These are phyloP conservation scores for Lasiurus cinereus DNA, from an alignment of 2,113 vertebrate genomes.

Conservation along the genomic window DNA sequence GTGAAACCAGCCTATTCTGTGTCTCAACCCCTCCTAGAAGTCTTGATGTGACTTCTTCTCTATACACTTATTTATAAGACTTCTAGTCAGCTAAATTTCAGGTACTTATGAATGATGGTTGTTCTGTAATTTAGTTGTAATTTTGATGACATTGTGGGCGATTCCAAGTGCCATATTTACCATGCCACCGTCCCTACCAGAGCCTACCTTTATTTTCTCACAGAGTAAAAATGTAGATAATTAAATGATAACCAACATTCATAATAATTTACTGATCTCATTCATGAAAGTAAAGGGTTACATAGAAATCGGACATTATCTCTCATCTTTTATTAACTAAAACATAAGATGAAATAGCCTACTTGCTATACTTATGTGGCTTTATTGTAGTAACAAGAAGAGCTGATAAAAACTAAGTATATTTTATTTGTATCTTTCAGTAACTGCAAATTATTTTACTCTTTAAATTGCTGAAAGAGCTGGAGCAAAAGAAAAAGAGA, in stretches of 20 bases:
- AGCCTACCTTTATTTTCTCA: not conserved
- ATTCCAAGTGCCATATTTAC: not conserved
- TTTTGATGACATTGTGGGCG: not conserved
- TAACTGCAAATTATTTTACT: constrained; percentile 25
- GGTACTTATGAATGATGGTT: not conserved
- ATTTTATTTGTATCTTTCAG: constrained; percentile 30
- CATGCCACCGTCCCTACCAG: not conserved
- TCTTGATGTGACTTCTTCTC: not conserved
- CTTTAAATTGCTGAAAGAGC: constrained; percentile 8
- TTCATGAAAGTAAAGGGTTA: constrained; percentile 20
- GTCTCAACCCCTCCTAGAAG: not conserved
- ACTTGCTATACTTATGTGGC: not conserved
- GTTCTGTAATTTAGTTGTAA: not conserved
- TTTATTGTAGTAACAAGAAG: not conserved
- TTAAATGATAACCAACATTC: not conserved
- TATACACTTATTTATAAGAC: not conserved
- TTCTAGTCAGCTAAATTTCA: not conserved
- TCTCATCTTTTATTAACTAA: not conserved
- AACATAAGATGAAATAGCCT: not conserved
- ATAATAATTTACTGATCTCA: not conserved
- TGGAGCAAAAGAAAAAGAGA: constrained; percentile 24
- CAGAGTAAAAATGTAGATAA: not conserved
- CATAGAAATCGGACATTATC: fast-evolving
- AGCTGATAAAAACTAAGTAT: not conserved
- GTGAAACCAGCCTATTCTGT: not conserved